Evolutionary conservation across 2,797 vertebrate species (phyloP).

Genomic region (Aulostomus chinensis): DNA sequence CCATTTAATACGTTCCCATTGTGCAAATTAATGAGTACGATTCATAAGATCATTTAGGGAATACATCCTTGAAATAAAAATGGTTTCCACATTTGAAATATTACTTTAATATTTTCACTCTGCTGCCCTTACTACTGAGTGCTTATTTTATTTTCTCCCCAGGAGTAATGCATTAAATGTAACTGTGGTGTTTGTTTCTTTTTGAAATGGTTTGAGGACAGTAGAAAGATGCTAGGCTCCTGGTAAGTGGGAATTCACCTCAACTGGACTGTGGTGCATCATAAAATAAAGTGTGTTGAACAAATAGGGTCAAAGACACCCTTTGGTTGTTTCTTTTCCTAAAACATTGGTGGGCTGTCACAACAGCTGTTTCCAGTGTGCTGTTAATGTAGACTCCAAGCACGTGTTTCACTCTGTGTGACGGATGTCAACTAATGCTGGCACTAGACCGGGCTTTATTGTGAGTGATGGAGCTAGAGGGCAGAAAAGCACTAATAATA

Average conservation of each 20-base stretch:
- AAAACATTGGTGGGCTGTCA: background rate
- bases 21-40: constrained; percentile 40
- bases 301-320: constrained; percentile 27
- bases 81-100: constrained; percentile 42
- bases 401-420: constrained; percentile 27
- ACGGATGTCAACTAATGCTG: constrained; percentile 51
- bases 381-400: too few species aligned
- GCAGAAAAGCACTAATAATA: constrained; percentile 30
- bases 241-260: too few species aligned
- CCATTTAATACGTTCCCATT: constrained; percentile 3
- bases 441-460: constrained; percentile 26
- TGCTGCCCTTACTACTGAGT: constrained; percentile 12
- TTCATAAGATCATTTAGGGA: constrained; percentile 33
- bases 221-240: too few species aligned
- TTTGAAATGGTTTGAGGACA: too few species aligned
- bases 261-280: constrained; percentile 11
- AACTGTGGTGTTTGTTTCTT: constrained; percentile 24
- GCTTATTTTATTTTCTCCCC: constrained; percentile 22
- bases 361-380: too few species aligned
- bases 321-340: constrained; percentile 1
- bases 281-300: constrained; percentile 19
- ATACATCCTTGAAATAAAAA: constrained; percentile 46
- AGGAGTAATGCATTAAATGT: constrained; percentile 29
- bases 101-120: constrained; percentile 53
- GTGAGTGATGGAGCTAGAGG: constrained; percentile 38